A percentile compares a stretch with the other conserved stretches of the same genome.
Evolutionary conservation across 2,113 vertebrate genomes (phyloP).

Genomic region (Tylochromis polylepis): DNA sequence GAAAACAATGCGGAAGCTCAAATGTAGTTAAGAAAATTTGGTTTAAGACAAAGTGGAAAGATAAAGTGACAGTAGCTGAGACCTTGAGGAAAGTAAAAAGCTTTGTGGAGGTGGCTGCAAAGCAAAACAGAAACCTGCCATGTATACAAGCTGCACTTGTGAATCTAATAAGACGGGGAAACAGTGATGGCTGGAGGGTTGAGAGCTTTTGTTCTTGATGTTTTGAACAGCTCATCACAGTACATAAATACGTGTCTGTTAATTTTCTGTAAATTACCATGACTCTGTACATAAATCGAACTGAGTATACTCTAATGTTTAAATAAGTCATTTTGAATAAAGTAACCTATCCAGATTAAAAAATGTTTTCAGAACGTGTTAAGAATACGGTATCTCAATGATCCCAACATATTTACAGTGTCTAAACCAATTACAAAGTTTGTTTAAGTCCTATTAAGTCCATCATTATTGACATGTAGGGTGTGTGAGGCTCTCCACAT

Average conservation of each 20-base stretch:
- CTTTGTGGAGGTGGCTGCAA: background rate
- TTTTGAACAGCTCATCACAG: slow-evolving; percentile 24
- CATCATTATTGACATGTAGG: slow-evolving; percentile 35
- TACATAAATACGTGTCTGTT: slow-evolving; percentile 6
- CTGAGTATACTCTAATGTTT: background rate
- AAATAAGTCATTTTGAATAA: background rate
- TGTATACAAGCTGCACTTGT: background rate
- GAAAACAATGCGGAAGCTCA: background rate
- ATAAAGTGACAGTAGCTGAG: background rate
- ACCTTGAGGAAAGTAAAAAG: background rate
- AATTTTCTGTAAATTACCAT: background rate
- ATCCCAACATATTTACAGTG: background rate
- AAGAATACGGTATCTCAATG: background rate
- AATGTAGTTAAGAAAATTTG: background rate
- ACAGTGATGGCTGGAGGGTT: slow-evolving; percentile 3
- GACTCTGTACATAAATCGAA: background rate
- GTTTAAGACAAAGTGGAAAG: background rate
- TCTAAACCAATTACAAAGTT: background rate
- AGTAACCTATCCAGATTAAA: background rate
- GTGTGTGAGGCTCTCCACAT: slow-evolving; percentile 7
- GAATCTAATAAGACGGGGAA: slow-evolving; percentile 8
- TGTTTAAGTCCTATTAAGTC: background rate
- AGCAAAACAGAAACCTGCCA: background rate
- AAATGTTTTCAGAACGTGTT: background rate
- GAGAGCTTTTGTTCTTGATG: slow-evolving; percentile 38